Conservation (phyloP, 2,888 invertebrate genomes). For the Emmelina monodactyla region DNA sequence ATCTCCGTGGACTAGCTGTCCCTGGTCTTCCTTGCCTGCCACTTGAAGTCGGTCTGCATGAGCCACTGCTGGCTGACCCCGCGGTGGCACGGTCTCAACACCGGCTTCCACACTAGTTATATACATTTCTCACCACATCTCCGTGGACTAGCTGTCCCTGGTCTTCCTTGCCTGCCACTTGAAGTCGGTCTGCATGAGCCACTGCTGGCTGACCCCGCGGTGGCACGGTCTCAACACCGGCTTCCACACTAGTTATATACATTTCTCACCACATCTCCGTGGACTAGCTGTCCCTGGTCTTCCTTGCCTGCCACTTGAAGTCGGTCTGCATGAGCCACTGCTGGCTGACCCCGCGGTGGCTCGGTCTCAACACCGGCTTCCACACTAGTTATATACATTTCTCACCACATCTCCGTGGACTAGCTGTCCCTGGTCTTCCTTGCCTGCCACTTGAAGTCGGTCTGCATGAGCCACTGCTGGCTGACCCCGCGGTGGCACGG, state of each 20-base stretch:
- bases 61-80: conserved; percentile 87
- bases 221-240: conserved; percentile 81
- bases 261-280: too few species aligned
- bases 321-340: conserved; percentile 93
- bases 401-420: too few species aligned
- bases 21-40: conserved; percentile 76
- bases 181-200: conserved; percentile 92
- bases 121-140: too few species aligned
- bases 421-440: conserved; percentile 34
- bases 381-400: too few species aligned
- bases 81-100: conserved; percentile 77
- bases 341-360: conserved; percentile 77
- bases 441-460: conserved; percentile 94
- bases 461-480: conserved; percentile 93
- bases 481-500: conserved; percentile 75
- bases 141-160: conserved; percentile 45
- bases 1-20: conserved; percentile 51
- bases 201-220: conserved; percentile 79
- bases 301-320: conserved; percentile 90
- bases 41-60: conserved; percentile 91
- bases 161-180: conserved; percentile 84
- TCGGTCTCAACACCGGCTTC: conserved; percentile 78
- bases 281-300: conserved; percentile 39
- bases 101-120: conserved; percentile 79
- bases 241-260: too few species aligned